These are phyloP conservation scores for Timema cristinae DNA, from an alignment of 2,888 invertebrate genomes.

Conservation along the genomic window DNA sequence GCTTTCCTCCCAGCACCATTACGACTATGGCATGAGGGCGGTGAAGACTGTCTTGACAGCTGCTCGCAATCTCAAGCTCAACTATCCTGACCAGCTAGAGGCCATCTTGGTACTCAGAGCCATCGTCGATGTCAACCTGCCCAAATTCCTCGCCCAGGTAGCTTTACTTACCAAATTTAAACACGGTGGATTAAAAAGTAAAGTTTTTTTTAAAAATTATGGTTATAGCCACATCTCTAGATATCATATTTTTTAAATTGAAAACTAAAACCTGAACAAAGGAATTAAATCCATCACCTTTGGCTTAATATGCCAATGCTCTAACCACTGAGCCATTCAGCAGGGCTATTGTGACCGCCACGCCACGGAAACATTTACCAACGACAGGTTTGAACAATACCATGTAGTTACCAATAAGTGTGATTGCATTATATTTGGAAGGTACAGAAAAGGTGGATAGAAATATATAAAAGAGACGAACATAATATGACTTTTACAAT, in stretches of 20 bases:
- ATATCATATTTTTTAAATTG: not conserved
- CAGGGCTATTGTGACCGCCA: no score
- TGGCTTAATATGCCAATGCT: no score
- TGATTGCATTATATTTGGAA: no score
- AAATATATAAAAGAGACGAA: no score
- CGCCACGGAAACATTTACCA: no score
- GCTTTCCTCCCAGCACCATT: slow-evolving; percentile 88
- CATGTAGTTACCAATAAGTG: no score
- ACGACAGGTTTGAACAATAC: no score
- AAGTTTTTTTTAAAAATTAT: not conserved
- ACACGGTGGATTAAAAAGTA: slow-evolving; percentile 1
- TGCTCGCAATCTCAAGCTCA: slow-evolving; percentile 83
- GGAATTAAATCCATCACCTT: no score
- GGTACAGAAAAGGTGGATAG: no score
- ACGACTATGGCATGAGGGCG: slow-evolving; percentile 95
- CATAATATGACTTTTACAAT: no score
- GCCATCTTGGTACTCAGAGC: slow-evolving; percentile 79
- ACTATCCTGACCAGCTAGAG: slow-evolving; percentile 74
- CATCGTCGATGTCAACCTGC: slow-evolving; percentile 91
- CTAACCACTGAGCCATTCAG: no score
- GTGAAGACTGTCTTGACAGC: slow-evolving; percentile 77
- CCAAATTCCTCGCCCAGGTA: slow-evolving; percentile 84
- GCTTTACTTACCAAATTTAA: not conserved
- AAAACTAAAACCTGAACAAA: no score
- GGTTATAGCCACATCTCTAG: not conserved